Base-by-base conservation (phyloP, 2,888 invertebrate species). In the Terebella lapidaria region DNA sequence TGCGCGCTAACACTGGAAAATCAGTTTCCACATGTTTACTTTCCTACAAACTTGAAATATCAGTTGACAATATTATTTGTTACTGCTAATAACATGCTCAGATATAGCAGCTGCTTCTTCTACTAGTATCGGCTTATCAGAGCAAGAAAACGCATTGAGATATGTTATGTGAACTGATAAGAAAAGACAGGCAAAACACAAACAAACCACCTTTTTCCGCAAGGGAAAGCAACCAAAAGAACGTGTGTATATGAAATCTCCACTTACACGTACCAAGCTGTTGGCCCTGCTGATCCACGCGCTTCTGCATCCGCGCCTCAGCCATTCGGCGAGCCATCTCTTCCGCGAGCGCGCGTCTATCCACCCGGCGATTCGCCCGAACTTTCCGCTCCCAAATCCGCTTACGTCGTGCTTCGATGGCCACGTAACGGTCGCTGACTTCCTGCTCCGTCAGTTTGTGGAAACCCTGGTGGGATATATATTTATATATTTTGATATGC, bases 381-480 rank as follows among this genome's bases (percentile, higher is more conserved):
- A 29, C n/a, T 26, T 55, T 56, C 42, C 56, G 45, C 30, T 59
- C 59, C 22, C 28, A 26, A 5, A 57, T 53, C 26, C 58, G 49
- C 27, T 53, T 62, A 57, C 59, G 64, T 10, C 60, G 56, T 1
- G 57, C 56, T 35, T 60, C 54, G 25, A 59, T 46, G 1, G 54
- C 27, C 20, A 56, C 58, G 27, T 49, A 61, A 84, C 89, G 85
- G 75, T 89, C 89, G 57, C 87, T 86, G 26, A 93, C 90, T 76
- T 94, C 92, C 22, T 87, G 86, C 70, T 93, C 92, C 42, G 87
- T 87, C 77, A 92, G 85, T 45, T 89, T 85, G 24, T 90, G 71
- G 58, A 71, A 71, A 18, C 68, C 68, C 73, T 73, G 49, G 10
- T 35, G 42, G 10, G 10, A n/a, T 35, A n/a, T n/a, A n/a, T n/a